These are phyloP conservation scores for Cinclus cinclus DNA, from an alignment of 2,113 vertebrate genomes.

Conservation along the genomic window DNA sequence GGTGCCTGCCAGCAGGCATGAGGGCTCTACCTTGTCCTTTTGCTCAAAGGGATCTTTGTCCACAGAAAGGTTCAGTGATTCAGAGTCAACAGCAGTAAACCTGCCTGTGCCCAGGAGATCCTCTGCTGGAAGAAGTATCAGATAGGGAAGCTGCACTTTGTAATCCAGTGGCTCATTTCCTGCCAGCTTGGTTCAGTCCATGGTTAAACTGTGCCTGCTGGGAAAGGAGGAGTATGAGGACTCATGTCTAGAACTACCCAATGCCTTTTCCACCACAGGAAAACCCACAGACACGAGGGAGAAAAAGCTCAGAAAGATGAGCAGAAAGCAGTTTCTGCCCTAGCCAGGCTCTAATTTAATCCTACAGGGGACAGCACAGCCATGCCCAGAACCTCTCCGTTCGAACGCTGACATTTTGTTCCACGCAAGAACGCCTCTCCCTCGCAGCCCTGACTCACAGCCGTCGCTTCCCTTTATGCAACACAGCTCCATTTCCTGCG, in stretches of 20 bases:
- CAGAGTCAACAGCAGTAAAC: neutral
- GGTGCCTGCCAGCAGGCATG: fast-evolving
- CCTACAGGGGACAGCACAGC: neutral
- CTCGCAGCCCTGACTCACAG: neutral
- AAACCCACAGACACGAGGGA: neutral
- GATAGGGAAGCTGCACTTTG: neutral
- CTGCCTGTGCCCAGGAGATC: neutral
- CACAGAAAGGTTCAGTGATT: fast-evolving
- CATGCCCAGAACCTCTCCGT: neutral
- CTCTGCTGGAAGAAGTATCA: fast-evolving
- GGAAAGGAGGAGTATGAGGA: neutral
- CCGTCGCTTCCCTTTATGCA: neutral
- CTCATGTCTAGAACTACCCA: neutral
- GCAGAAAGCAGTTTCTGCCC: neutral
- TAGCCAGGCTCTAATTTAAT: neutral
- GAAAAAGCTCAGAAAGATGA: fast-evolving
- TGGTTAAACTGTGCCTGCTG: neutral
- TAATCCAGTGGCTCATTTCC: neutral
- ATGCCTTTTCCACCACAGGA: neutral
- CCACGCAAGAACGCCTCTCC: neutral
- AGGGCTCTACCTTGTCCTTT: neutral
- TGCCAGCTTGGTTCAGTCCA: neutral
- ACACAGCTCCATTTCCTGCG: neutral
- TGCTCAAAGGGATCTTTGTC: neutral
- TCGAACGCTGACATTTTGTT: neutral